Evolutionary conservation across 2,797 vertebrate species (phyloP).

Genomic region (Toxotes lorentzi): DNA sequence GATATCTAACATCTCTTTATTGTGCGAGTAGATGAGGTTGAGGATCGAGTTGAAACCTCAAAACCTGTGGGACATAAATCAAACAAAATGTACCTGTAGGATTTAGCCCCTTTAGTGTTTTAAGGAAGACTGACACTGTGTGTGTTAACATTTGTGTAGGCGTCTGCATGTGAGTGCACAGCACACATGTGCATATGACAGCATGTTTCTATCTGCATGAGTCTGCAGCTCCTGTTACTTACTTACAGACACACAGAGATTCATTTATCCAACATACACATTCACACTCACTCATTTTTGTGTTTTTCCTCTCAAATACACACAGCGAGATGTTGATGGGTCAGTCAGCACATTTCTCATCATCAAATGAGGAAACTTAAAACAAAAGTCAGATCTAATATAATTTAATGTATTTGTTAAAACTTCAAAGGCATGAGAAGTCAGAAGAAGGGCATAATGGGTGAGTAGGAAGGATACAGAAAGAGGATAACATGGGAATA

Average conservation of each 20-base stretch:
- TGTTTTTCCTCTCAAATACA: background rate
- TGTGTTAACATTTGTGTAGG: conserved; percentile 7
- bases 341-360: background rate
- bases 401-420: conserved; percentile 10
- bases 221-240: conserved; percentile 27
- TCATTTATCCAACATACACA: conserved; percentile 5
- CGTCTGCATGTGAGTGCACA: conserved; percentile 28
- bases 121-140: conserved; percentile 37
- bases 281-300: background rate
- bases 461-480: background rate
- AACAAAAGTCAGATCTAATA: background rate
- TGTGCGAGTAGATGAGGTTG: background rate
- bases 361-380: background rate
- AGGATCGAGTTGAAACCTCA: background rate
- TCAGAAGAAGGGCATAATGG: background rate
- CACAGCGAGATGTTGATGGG: background rate
- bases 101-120: conserved; percentile 21
- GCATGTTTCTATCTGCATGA: conserved; percentile 34
- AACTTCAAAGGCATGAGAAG: background rate
- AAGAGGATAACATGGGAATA: conserved; percentile 1
- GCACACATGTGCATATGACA: conserved; percentile 40
- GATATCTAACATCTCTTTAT: conserved; percentile 2
- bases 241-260: conserved; percentile 11
- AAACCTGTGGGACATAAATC: conserved; percentile 32
- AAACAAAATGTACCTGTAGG: conserved; percentile 37